Evolutionary conservation across 1,140 invertebrate species (phyloP), one percentile per base, ranked within the genome.

Genomic region (Tyrophagus putrescentiae): DNA sequence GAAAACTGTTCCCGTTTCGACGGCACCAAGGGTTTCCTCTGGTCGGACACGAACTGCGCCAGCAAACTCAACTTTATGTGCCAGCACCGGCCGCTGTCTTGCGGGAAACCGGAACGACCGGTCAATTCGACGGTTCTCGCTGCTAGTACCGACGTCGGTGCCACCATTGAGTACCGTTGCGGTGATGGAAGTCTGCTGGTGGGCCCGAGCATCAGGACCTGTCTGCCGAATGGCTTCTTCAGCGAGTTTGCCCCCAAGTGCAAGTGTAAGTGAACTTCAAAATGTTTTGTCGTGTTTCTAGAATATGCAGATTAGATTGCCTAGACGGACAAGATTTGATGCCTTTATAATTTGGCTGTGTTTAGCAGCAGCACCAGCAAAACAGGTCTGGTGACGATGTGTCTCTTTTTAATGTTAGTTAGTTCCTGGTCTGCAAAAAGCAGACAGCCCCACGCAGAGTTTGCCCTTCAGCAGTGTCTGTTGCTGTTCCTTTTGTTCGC

Each of bases 201-300:
- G 27, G 89, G 89, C 4, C 88, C 88, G 0, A 77, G 82, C 0
- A 79, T 78, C 6, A 76, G 90, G 66, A 85, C 84, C 21, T 93
- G 89, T 67, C 75, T 92, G 7, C 83, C 89, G 59, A 91, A 86
- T 13, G 89, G 90, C 62, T 92, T 93, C 73, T 93, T 91, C 70
- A 87, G 87, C 65, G 88, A 92, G 71, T 91, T 90, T 69, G 85
- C 88, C 28, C 88, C 89, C 3, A 85, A 89, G 33, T 94, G 89
- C 72, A 88, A 87, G 81, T 81, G 88, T 92, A 76, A 83, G 81
- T 73, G 4, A 42, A 23, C 18, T 60, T 16, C 4, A 16, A 21
- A 18, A 34, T 9, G 62, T 31, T 54, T 7, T 61, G 33, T 63
- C 53, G 25, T 32, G 4, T 4, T 60, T 60, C 13, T 11, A 21